A percentile compares a stretch with the other conserved stretches of the same genome.
These are phyloP conservation scores for Podarcis raffonei DNA, from an alignment of 2,113 vertebrate species.

Conservation along the genomic window DNA sequence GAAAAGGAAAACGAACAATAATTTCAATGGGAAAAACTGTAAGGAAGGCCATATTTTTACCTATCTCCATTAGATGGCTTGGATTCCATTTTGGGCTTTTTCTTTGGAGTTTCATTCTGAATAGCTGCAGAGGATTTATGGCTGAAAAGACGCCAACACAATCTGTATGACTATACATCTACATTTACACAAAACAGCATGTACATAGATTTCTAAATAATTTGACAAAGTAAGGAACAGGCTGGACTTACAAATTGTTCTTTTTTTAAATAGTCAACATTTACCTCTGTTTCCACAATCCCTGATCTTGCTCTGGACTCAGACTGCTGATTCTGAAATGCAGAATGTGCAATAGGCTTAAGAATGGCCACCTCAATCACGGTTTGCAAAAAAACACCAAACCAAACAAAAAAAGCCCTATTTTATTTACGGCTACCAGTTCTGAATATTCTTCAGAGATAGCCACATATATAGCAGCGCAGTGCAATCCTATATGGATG, in stretches of 20 bases:
- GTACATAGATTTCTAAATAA: constrained; percentile 42
- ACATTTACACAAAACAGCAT: not conserved
- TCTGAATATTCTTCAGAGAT: too few species aligned
- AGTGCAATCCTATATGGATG: too few species aligned
- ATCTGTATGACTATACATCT: constrained; percentile 9
- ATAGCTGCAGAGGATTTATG: constrained; percentile 97
- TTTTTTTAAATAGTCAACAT: not conserved
- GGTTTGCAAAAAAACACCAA: too few species aligned
- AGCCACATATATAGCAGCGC: too few species aligned
- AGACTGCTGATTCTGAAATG: constrained; percentile 90
- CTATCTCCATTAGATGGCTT: constrained; percentile 99
- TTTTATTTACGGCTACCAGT: too few species aligned
- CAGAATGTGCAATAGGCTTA: constrained; percentile 50
- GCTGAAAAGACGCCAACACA: constrained; percentile 80
- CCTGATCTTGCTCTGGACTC: constrained; percentile 97
- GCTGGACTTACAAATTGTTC: not conserved
- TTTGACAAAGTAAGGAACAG: constrained; percentile 37
- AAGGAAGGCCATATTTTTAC: constrained; percentile 77
- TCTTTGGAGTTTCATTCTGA: constrained; percentile 99
- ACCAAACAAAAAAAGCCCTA: too few species aligned
- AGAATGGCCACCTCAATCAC: not conserved
- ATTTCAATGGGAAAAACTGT: constrained; percentile 40
- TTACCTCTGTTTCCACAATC: constrained; percentile 99
- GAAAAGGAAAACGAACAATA: not conserved
- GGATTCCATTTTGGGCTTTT: constrained; percentile 99